Percentiles rank a stretch among this genome's conserved stretches.
Conservation (phyloP, 2,113 vertebrate species). For the Pyrgilauda ruficollis region DNA sequence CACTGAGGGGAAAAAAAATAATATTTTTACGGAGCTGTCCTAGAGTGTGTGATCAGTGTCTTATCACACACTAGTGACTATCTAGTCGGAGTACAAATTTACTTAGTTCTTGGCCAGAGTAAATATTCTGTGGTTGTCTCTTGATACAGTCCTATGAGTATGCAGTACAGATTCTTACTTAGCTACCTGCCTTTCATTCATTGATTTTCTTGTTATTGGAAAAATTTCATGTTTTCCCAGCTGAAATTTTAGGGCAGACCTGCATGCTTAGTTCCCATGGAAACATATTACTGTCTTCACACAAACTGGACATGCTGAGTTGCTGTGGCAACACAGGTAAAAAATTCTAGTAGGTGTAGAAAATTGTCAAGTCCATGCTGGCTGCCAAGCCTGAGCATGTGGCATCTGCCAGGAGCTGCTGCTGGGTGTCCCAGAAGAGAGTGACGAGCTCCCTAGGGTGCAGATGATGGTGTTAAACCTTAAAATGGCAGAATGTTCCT, state of each 20-base stretch:
- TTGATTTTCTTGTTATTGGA: neutral
- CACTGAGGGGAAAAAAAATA: neutral
- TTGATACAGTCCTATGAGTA: rapidly evolving
- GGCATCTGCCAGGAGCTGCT: neutral
- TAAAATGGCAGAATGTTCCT: neutral
- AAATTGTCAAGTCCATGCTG: neutral
- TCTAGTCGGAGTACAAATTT: neutral
- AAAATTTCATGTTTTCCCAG: neutral
- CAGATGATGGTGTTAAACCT: neutral
- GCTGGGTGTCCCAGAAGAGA: neutral
- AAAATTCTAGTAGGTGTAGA: neutral
- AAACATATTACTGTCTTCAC: constrained; percentile 19
- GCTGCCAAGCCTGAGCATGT: neutral
- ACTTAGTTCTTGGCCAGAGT: neutral
- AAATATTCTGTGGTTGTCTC: neutral
- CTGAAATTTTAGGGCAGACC: neutral
- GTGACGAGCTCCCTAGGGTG: neutral
- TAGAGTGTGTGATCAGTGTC: neutral
- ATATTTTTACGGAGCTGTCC: neutral
- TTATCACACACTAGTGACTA: neutral
- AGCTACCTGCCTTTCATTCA: neutral
- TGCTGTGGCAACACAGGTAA: constrained; percentile 52
- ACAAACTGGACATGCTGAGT: constrained; percentile 9
- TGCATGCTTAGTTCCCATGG: constrained; percentile 37
- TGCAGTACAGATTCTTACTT: neutral